Evolutionary conservation across 1,140 invertebrate genomes (phyloP), one percentile per base, ranked within the genome.

Genomic region (Drosophila bifasciata): DNA sequence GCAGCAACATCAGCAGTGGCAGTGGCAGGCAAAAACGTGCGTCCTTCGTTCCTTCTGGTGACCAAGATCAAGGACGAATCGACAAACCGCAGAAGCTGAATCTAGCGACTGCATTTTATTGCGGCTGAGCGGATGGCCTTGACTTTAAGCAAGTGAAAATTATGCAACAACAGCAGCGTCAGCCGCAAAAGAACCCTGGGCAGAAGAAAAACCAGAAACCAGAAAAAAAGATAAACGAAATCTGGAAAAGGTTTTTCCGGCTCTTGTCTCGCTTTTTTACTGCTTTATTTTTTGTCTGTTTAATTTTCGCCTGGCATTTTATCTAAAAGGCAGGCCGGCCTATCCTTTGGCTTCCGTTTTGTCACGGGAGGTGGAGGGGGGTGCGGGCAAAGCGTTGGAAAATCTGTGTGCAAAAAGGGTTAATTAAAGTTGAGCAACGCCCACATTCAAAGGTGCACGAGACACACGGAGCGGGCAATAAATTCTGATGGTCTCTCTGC

Each of bases 61-160:
- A 56, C 49, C 71, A 74, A 75, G 71, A 75, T 75, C 71, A 75
- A 67, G 71, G 71, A 49, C 72, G 41, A 66, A 59, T 68, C 62
- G 67, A 36, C 32, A 75, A 73, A 45, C 70, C 70, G 7, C 59
- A 49, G 21, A 55, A 32, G 17, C 50, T n/a, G n/a, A n/a, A n/a
- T n/a, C 13, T 50, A 63, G 46, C 46, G 43, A 58, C 50, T 69
- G 66, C 66, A 69, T 39, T 69, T 69, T 69, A 56, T 48, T 48
- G 43, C 50, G 63, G 15, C 32, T n/a, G 6, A 21, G 5, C 32
- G 32, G 11, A 11, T 4, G 32, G 32, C 32, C 32, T 36, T 36
- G 32, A 36, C 32, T 28, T 44, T 6, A 25, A 11, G 50, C 43
- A 60, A 23, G 36, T 40, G 36, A 55, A 64, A 41, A 63, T 63